phyloP scores from a whole-genome alignment of 2,888 invertebrate species.

The Torymus tubicola region DNA sequence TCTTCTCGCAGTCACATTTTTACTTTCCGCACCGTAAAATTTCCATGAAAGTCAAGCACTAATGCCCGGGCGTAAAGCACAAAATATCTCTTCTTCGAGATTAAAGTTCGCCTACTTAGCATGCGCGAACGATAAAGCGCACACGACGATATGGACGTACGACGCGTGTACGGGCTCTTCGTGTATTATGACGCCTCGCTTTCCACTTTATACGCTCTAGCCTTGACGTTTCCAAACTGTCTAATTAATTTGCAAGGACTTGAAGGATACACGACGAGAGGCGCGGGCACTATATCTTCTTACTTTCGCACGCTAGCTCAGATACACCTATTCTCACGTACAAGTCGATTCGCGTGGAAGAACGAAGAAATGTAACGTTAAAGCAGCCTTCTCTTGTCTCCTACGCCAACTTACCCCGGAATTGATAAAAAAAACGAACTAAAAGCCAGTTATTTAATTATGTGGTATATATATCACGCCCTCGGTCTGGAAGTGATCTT shows the following conservation, averaged over 20 bases:
- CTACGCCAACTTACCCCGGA: constrained; percentile 1
- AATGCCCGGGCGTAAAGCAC: constrained; percentile 19
- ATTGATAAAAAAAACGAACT: constrained; percentile 10
- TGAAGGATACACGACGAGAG: constrained; percentile 25
- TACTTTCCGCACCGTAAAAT: neutral
- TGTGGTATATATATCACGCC: neutral
- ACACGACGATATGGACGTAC: too few relatives aligned
- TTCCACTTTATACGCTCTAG: neutral
- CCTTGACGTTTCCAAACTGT: constrained; percentile 32
- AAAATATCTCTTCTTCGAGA: constrained; percentile 37
- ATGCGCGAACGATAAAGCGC: neutral
- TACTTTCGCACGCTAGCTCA: constrained; percentile 39
- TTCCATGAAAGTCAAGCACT: constrained; percentile 35
- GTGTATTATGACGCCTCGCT: constrained; percentile 9
- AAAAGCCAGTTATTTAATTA: constrained; percentile 28
- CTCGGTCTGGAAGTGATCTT: constrained; percentile 20
- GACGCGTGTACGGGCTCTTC: neutral
- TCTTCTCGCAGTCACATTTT: neutral
- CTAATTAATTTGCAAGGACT: constrained; percentile 46
- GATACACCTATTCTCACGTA: neutral
- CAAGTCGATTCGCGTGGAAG: constrained; percentile 35
- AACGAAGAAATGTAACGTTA: neutral
- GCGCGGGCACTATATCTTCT: constrained; percentile 36
- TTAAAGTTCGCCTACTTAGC: constrained; percentile 34
- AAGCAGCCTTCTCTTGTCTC: constrained; percentile 39